These are phyloP conservation scores for Nibea albiflora DNA, from an alignment of 2,113 vertebrate genomes.

Conservation along the genomic window DNA sequence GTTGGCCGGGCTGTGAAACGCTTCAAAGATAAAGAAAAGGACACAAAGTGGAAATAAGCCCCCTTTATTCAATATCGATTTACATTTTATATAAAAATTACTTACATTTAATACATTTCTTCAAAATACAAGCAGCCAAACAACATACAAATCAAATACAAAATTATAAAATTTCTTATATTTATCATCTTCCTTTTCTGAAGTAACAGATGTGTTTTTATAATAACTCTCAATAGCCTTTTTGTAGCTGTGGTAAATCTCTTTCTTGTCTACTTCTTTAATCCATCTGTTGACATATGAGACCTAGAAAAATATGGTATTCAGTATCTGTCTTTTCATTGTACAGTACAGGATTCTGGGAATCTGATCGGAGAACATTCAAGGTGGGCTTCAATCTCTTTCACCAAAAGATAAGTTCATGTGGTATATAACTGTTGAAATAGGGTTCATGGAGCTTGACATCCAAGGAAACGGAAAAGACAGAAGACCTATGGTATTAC, in stretches of 20 bases:
- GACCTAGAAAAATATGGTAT: slow-evolving; percentile 83
- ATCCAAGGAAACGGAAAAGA: slow-evolving; percentile 51
- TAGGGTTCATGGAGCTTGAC: slow-evolving; percentile 28
- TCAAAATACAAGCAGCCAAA: slow-evolving; percentile 89
- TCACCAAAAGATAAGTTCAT: slow-evolving; percentile 56
- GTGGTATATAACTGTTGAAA: slow-evolving; percentile 47
- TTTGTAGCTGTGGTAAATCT: slow-evolving; percentile 71
- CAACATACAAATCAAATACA: slow-evolving; percentile 90
- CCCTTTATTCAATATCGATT: slow-evolving; percentile 88
- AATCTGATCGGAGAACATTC: slow-evolving; percentile 78
- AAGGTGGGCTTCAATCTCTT: slow-evolving; percentile 72
- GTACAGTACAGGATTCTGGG: slow-evolving; percentile 72
- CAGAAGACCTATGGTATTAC: slow-evolving; percentile 38
- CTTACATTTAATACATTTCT: slow-evolving; percentile 89
- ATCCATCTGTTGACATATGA: slow-evolving; percentile 69
- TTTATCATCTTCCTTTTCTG: slow-evolving; percentile 79
- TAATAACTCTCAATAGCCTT: slow-evolving; percentile 76
- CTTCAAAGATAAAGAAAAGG: background rate
- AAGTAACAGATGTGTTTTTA: slow-evolving; percentile 77
- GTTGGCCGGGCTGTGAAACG: slow-evolving; percentile 6
- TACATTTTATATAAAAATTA: slow-evolving; percentile 88
- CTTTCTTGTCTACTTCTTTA: slow-evolving; percentile 53
- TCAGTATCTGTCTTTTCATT: slow-evolving; percentile 74
- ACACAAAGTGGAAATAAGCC: slow-evolving; percentile 82
- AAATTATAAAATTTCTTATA: slow-evolving; percentile 89